Evolutionary conservation across 1,140 invertebrate species (phyloP).

Genomic region (Musca domestica): DNA sequence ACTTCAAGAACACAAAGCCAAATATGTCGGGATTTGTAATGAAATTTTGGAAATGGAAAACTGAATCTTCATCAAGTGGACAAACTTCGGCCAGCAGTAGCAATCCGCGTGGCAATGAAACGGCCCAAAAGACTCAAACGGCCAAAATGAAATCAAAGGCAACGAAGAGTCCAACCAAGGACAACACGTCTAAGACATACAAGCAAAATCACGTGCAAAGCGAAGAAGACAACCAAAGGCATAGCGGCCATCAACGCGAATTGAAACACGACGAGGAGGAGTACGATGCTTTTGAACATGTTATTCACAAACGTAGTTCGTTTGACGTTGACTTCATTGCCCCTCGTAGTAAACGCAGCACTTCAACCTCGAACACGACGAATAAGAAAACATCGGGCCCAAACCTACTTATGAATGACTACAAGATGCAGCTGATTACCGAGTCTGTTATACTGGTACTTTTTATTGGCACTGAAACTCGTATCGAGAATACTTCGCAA

Average conservation of each 20-base stretch:
- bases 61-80: slow-evolving; percentile 14
- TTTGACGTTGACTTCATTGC: slow-evolving; percentile 28
- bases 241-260: slow-evolving; percentile 27
- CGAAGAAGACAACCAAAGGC: slow-evolving; percentile 20
- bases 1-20: slow-evolving; percentile 58
- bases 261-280: slow-evolving; percentile 26
- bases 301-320: slow-evolving; percentile 40
- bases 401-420: slow-evolving; percentile 31
- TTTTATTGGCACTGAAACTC: slow-evolving; percentile 68
- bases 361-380: slow-evolving; percentile 12
- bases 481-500: slow-evolving; percentile 72
- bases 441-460: slow-evolving; percentile 74
- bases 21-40: slow-evolving; percentile 70
- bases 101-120: slow-evolving; percentile 12
- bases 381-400: slow-evolving; percentile 17
- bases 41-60: slow-evolving; percentile 76
- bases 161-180: background rate
- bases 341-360: slow-evolving; percentile 14
- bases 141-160: slow-evolving; percentile 31
- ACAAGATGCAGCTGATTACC: slow-evolving; percentile 57
- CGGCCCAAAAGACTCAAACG: slow-evolving; percentile 23
- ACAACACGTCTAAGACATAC: background rate
- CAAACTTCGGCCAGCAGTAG: background rate
- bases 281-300: slow-evolving; percentile 41
- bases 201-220: slow-evolving; percentile 2